These are phyloP conservation scores for Erpornis zantholeuca DNA, from an alignment of 2,113 vertebrate genomes.

Conservation along the genomic window DNA sequence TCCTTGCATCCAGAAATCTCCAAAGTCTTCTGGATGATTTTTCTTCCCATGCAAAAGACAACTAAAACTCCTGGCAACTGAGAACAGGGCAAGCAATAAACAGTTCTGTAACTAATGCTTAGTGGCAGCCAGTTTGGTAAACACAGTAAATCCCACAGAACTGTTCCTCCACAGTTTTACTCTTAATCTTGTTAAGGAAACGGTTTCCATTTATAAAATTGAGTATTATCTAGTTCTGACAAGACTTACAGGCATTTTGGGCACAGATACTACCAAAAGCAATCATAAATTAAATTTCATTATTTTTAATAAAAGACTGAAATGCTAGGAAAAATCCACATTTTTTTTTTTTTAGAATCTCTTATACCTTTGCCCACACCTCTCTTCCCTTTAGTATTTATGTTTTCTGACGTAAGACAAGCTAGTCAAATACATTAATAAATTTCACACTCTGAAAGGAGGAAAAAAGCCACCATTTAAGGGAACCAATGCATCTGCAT, in stretches of 20 bases:
- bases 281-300: conserved; percentile 9
- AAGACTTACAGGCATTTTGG: neutral
- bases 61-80: neutral
- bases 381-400: neutral
- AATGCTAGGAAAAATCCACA: neutral
- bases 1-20: neutral
- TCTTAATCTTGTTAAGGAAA: neutral
- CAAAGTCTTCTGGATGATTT: neutral
- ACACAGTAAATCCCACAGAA: neutral
- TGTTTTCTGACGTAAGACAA: neutral
- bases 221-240: neutral
- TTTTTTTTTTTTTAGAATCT: neutral
- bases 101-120: neutral
- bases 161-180: neutral
- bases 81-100: neutral
- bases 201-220: neutral
- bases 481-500: neutral
- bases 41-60: neutral
- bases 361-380: neutral
- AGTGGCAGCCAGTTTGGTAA: neutral
- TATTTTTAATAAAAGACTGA: neutral
- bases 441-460: neutral
- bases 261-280: neutral
- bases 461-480: neutral
- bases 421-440: conserved; percentile 31